A percentile compares a stretch with the other conserved stretches of the same genome.
Evolutionary conservation across 1,140 invertebrate species (phyloP).

Genomic region (Nilaparvata lugens): DNA sequence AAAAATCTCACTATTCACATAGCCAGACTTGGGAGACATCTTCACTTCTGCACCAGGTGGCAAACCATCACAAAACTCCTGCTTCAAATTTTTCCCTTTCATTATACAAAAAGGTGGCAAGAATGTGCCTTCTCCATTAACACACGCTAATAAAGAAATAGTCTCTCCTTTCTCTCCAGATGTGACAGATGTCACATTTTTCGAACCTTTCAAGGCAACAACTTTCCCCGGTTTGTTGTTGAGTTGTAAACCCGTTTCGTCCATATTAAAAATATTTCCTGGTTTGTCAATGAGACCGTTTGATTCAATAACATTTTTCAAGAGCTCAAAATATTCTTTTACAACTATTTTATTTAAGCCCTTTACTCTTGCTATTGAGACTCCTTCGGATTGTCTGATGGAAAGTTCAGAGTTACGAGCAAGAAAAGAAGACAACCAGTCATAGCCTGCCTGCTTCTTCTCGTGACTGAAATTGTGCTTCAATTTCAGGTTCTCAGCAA

Average conservation of each 20-base stretch:
- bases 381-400: constrained; percentile 27
- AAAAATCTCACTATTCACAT: constrained; percentile 33
- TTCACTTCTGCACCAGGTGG: constrained; percentile 28
- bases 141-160: constrained; percentile 25
- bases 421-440: constrained; percentile 22
- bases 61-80: constrained; percentile 26
- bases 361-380: constrained; percentile 22
- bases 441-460: constrained; percentile 19
- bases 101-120: constrained; percentile 23
- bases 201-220: constrained; percentile 23
- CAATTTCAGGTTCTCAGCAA: constrained; percentile 1
- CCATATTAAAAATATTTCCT: constrained; percentile 26
- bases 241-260: constrained; percentile 29
- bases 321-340: constrained; percentile 16
- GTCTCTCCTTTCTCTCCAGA: constrained; percentile 27
- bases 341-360: constrained; percentile 26
- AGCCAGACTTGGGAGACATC: constrained; percentile 33
- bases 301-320: constrained; percentile 12
- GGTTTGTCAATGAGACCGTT: constrained; percentile 26
- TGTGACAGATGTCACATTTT: constrained; percentile 21
- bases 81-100: constrained; percentile 25
- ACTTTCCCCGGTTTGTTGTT: constrained; percentile 26
- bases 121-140: constrained; percentile 24
- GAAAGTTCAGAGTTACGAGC: constrained; percentile 17
- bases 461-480: constrained; percentile 1